phyloP scores from a whole-genome alignment of 2,888 invertebrate genomes.

The Gortyna flavago region DNA sequence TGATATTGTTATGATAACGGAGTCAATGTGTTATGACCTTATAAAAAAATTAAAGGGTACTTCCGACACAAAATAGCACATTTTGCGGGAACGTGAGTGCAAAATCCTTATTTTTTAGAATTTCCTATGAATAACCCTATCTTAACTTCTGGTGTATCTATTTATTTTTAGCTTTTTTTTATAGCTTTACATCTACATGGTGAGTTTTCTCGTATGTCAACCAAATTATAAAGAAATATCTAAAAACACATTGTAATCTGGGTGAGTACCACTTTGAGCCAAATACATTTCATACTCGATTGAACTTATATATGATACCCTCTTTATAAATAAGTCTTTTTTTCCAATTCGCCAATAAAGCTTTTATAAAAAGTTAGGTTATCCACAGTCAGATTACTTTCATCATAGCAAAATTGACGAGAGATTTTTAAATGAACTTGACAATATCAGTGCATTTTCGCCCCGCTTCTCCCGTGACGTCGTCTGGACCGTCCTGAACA shows the following conservation, averaged over 20 bases:
- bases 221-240: neutral
- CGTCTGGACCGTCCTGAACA: no score
- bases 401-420: neutral
- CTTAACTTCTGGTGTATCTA: neutral
- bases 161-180: slow-evolving; percentile 5
- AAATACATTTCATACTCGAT: neutral
- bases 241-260: neutral
- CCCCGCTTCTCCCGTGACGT: no score
- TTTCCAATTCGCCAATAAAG: neutral
- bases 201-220: slow-evolving; percentile 1
- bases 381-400: neutral
- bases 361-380: neutral
- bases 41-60: slow-evolving; percentile 10
- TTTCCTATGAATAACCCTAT: neutral
- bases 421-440: neutral
- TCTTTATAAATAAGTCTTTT: neutral
- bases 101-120: slow-evolving; percentile 44
- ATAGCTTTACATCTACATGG: neutral
- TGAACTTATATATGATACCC: neutral
- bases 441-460: neutral
- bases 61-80: slow-evolving; percentile 17
- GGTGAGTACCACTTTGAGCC: neutral
- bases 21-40: slow-evolving; percentile 8
- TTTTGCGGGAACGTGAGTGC: slow-evolving; percentile 15
- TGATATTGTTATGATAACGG: slow-evolving; percentile 5